phyloP scores from a whole-genome alignment of 2,888 invertebrate genomes.

The Strigamia crassipes region DNA sequence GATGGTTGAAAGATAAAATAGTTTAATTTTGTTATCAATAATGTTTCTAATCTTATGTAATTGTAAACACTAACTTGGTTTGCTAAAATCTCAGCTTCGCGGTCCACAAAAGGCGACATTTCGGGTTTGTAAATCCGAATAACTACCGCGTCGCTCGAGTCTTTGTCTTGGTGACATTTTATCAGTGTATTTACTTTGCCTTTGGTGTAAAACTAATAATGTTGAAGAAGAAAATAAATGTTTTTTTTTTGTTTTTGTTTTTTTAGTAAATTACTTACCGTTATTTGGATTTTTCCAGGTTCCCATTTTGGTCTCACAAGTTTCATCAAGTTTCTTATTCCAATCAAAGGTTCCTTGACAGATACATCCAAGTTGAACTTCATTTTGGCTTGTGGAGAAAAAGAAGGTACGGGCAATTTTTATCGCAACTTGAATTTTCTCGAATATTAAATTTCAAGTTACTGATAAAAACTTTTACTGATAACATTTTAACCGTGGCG shows the following conservation, averaged over 20 bases:
- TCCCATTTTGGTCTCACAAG: neutral
- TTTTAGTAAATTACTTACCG: neutral
- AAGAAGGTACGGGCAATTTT: too few species aligned
- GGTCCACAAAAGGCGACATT: neutral
- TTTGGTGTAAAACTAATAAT: constrained; percentile 1
- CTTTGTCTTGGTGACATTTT: neutral
- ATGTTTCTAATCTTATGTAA: too few species aligned
- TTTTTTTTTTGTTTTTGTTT: neutral
- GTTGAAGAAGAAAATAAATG: neutral
- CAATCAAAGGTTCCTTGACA: neutral
- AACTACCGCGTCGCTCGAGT: neutral
- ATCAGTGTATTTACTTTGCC: constrained; percentile 7
- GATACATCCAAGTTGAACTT: neutral
- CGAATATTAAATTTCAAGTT: too few species aligned
- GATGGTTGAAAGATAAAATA: neutral
- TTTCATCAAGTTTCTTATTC: neutral
- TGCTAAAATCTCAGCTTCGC: neutral
- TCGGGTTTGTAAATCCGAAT: constrained; percentile 1
- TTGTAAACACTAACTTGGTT: neutral
- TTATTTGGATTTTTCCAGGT: neutral
- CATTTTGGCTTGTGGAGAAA: neutral
- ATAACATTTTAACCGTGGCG: neutral
- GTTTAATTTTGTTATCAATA: neutral
- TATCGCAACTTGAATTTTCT: too few species aligned
- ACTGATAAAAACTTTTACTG: neutral